Conservation (phyloP, 2,888 invertebrate species). For the Bedellia somnulentella region DNA sequence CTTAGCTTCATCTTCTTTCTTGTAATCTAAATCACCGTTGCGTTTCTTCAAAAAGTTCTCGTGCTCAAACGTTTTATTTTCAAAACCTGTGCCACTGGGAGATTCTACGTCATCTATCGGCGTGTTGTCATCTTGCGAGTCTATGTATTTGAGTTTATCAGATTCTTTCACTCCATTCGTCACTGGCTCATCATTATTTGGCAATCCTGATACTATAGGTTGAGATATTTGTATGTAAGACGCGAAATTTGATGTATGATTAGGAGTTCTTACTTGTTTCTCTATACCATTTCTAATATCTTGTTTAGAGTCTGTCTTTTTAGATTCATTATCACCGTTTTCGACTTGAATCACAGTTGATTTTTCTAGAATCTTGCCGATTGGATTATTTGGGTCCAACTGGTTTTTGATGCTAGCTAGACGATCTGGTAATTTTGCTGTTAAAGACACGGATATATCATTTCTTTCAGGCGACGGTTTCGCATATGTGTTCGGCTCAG, state of each 20-base stretch:
- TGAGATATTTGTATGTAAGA: slow-evolving; percentile 63
- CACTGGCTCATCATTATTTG: too few relatives aligned
- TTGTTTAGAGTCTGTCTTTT: slow-evolving; percentile 19
- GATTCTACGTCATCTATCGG: too few relatives aligned
- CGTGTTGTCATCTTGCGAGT: slow-evolving; percentile 34
- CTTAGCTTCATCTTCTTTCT: slow-evolving; percentile 26
- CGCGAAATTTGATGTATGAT: slow-evolving; percentile 63
- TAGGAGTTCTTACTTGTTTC: slow-evolving; percentile 45
- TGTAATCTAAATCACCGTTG: slow-evolving; percentile 35
- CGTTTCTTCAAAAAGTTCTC: slow-evolving; percentile 48
- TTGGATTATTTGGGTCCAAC: slow-evolving; percentile 51
- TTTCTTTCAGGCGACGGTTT: slow-evolving; percentile 31
- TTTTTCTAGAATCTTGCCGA: slow-evolving; percentile 53
- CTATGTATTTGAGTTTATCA: slow-evolving; percentile 37
- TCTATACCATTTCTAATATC: slow-evolving; percentile 38
- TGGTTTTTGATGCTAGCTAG: slow-evolving; percentile 51
- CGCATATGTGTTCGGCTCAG: slow-evolving; percentile 39
- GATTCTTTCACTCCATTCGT: too few relatives aligned
- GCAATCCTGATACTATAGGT: slow-evolving; percentile 38
- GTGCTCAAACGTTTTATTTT: slow-evolving; percentile 50
- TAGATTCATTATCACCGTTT: slow-evolving; percentile 35
- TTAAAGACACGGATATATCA: slow-evolving; percentile 35
- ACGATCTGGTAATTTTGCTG: slow-evolving; percentile 36
- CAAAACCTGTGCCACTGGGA: slow-evolving; percentile 50
- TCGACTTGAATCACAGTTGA: slow-evolving; percentile 52